Conservation (phyloP, 2,113 vertebrate species). For the Actenoides lindsayi region DNA sequence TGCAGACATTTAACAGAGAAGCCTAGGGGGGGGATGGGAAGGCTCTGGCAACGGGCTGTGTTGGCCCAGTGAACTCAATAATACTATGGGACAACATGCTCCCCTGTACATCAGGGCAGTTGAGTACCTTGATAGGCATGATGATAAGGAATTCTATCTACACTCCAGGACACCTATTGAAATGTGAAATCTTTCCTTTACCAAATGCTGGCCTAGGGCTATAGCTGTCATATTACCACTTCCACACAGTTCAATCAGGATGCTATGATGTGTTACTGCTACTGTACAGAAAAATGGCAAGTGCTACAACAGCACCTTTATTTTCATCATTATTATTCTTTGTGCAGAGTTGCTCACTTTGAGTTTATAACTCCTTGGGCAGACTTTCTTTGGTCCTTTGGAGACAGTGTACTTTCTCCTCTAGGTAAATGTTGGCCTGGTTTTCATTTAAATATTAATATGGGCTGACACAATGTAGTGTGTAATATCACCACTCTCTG, state of each 20-base stretch:
- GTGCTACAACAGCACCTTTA: not conserved
- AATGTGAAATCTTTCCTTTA: not conserved
- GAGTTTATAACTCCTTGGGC: not conserved
- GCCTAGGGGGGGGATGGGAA: rapidly evolving
- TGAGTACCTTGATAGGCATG: not conserved
- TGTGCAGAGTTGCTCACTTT: not conserved
- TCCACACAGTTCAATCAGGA: not conserved
- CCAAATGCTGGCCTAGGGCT: not conserved
- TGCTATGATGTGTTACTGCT: not conserved
- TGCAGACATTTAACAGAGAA: not conserved
- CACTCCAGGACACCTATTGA: not conserved
- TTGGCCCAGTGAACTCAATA: not conserved
- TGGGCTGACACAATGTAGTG: constrained; percentile 30
- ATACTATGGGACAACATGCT: rapidly evolving
- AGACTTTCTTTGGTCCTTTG: not conserved
- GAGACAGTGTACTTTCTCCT: constrained; percentile 5
- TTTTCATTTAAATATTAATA: constrained; percentile 71
- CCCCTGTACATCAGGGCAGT: not conserved
- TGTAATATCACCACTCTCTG: constrained; percentile 19
- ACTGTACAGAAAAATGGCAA: not conserved
- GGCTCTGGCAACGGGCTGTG: not conserved
- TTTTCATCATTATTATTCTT: not conserved
- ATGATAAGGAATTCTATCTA: not conserved
- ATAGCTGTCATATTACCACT: not conserved
- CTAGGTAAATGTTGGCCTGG: constrained; percentile 46